Base-by-base conservation (phyloP, 2,888 invertebrate species). In the Polymixis flavicincta region DNA sequence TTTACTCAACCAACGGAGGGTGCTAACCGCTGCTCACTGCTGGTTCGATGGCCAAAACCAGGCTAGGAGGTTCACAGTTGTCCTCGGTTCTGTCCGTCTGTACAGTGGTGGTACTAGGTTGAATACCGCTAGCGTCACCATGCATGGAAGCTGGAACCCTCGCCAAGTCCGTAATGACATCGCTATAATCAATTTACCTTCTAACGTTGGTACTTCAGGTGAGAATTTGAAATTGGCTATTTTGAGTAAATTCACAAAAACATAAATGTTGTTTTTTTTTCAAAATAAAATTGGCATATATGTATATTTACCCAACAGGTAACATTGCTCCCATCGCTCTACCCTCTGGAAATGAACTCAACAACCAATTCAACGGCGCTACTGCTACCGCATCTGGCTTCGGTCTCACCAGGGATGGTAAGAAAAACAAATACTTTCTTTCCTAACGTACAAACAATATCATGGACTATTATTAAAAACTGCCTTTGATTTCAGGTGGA, bases 131-230 rank as follows among this genome's bases (percentile, higher is more conserved):
- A 80, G 69, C 1, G 86, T 94, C 2, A 82, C 76, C 9, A 78
- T 86, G 76, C 95, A 95, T 72, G 85, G 86, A 7, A 87, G 80
- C 73, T 95, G 92, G 93, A 73, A 48, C 13, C 93, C 94, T 0
- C 0, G 11, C 0, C 72, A 87, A 4, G 80, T 82, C 37, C 89
- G 91, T 45, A 93, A 94, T 74, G 95, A 95, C 71, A 81, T 95
- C n/a, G 94, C 91, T 45, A 78, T 94, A 0, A 87, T 93, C 54
- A 85, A 79, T 32, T 69, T 94, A 32, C 82, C 89, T 1, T 55
- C 6, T 2, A 0, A 60, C 5, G 87, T 92, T 1, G 0, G 71
- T 13, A 61, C 85, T 0, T 86, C 89, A 50, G 74, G 93, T 93
- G 75, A 87, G 90, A 9, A 9, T 9, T 42, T 11, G 42, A 42